Conservation (phyloP, 2,888 invertebrate species). For the Drosophila pseudotakahashii region DNA sequence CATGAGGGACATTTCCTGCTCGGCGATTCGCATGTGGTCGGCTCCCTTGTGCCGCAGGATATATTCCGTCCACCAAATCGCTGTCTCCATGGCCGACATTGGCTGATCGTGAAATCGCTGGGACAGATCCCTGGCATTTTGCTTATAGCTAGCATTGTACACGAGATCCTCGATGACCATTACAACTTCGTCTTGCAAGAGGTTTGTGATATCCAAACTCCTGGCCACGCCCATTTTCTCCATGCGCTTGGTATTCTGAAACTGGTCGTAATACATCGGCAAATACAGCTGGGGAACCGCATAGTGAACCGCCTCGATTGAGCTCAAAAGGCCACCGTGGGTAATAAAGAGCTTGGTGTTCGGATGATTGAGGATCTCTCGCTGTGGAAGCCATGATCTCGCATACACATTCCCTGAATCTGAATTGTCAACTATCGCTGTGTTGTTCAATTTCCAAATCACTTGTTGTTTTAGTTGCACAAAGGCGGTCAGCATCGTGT, state of each 20-base stretch:
- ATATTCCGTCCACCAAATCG: constrained; percentile 82
- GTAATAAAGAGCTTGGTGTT: constrained; percentile 84
- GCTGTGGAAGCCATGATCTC: constrained; percentile 82
- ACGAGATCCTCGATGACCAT: constrained; percentile 60
- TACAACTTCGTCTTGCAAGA: constrained; percentile 76
- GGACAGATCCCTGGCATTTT: constrained; percentile 61
- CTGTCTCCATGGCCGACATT: constrained; percentile 74
- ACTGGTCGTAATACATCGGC: constrained; percentile 85
- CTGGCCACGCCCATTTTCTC: constrained; percentile 63
- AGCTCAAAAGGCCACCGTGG: constrained; percentile 85
- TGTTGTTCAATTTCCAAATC: constrained; percentile 82
- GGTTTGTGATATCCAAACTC: background rate
- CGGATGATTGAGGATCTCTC: constrained; percentile 84
- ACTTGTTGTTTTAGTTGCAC: constrained; percentile 61
- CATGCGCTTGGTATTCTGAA: constrained; percentile 83
- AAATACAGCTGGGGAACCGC: constrained; percentile 85
- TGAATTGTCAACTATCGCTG: constrained; percentile 58
- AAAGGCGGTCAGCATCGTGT: constrained; percentile 45
- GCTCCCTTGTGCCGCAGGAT: constrained; percentile 82
- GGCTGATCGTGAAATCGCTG: constrained; percentile 79
- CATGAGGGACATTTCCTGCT: constrained; percentile 62
- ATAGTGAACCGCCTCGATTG: constrained; percentile 84
- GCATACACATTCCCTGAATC: constrained; percentile 67
- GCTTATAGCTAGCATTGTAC: constrained; percentile 54
- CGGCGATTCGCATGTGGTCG: constrained; percentile 78